Evolutionary conservation across 2,797 vertebrate genomes (phyloP).

Genomic region (Fistularia tabacaria): DNA sequence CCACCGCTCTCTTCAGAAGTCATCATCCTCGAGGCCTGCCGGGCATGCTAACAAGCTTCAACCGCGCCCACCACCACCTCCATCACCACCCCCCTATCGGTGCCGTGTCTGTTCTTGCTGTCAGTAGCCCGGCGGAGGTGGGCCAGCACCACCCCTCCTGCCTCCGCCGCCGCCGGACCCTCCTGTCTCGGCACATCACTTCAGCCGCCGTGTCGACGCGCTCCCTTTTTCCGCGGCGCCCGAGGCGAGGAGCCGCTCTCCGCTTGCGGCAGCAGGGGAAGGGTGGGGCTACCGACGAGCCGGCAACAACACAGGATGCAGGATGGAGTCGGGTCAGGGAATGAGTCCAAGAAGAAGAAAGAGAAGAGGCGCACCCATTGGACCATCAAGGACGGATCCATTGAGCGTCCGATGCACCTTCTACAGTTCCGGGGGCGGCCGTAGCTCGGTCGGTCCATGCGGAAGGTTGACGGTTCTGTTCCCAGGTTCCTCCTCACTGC

Average conservation of each 20-base stretch:
- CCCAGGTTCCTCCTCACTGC: too few relatives aligned
- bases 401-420: too few relatives aligned
- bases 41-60: slow-evolving; percentile 62
- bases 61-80: slow-evolving; percentile 21
- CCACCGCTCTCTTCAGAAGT: slow-evolving; percentile 68
- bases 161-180: slow-evolving; percentile 39
- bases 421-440: too few relatives aligned
- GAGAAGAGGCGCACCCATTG: too few relatives aligned
- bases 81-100: slow-evolving; percentile 21
- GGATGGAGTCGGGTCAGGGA: slow-evolving; percentile 27
- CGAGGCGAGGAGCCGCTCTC: slow-evolving; percentile 56
- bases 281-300: slow-evolving; percentile 39
- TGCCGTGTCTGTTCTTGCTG: slow-evolving; percentile 41
- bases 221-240: slow-evolving; percentile 39
- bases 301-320: slow-evolving; percentile 42
- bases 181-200: slow-evolving; percentile 65
- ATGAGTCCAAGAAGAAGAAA: slow-evolving; percentile 33
- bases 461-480: too few relatives aligned
- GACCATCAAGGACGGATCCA: too few relatives aligned
- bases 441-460: too few relatives aligned
- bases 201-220: slow-evolving; percentile 49
- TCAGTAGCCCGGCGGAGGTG: slow-evolving; percentile 50
- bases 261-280: slow-evolving; percentile 57
- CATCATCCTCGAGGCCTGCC: slow-evolving; percentile 68
- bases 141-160: slow-evolving; percentile 41